Percentiles rank a stretch among this genome's conserved stretches.
These are phyloP conservation scores for Ctenosaura bakeri DNA, from an alignment of 2,797 vertebrate genomes.

Conservation along the genomic window DNA sequence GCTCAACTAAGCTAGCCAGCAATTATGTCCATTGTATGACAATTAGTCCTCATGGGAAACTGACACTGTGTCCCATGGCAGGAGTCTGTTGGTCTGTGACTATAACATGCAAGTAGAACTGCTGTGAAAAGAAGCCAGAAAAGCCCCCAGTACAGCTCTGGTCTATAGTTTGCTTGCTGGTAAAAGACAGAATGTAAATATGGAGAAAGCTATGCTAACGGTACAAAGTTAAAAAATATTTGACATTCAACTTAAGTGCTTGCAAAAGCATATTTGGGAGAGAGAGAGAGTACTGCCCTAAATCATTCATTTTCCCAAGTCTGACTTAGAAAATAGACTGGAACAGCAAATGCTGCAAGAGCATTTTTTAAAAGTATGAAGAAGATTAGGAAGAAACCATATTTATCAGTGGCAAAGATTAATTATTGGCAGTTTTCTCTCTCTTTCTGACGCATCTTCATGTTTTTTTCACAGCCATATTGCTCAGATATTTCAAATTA, in stretches of 20 bases:
- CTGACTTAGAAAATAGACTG: slow-evolving; percentile 36
- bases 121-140: background rate
- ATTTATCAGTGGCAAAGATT: slow-evolving; percentile 44
- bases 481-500: background rate
- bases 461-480: slow-evolving; percentile 18
- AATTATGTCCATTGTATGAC: background rate
- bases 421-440: slow-evolving; percentile 25
- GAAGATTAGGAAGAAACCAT: slow-evolving; percentile 55
- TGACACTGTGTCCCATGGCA: background rate
- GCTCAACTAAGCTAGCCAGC: slow-evolving; percentile 18
- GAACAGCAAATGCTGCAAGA: slow-evolving; percentile 61
- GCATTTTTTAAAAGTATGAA: slow-evolving; percentile 69
- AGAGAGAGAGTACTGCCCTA: slow-evolving; percentile 54
- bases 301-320: slow-evolving; percentile 42
- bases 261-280: slow-evolving; percentile 62
- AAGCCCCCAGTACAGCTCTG: background rate
- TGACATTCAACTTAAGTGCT: slow-evolving; percentile 62
- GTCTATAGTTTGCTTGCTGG: background rate
- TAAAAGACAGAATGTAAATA: slow-evolving; percentile 1
- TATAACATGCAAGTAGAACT: slow-evolving; percentile 17
- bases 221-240: slow-evolving; percentile 69
- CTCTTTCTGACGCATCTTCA: background rate
- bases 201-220: slow-evolving; percentile 39
- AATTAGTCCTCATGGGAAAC: slow-evolving; percentile 21
- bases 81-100: background rate